Evolutionary conservation across 23 tunicate genomes (phyloP).

Genomic region (Halocynthia aurantium): DNA sequence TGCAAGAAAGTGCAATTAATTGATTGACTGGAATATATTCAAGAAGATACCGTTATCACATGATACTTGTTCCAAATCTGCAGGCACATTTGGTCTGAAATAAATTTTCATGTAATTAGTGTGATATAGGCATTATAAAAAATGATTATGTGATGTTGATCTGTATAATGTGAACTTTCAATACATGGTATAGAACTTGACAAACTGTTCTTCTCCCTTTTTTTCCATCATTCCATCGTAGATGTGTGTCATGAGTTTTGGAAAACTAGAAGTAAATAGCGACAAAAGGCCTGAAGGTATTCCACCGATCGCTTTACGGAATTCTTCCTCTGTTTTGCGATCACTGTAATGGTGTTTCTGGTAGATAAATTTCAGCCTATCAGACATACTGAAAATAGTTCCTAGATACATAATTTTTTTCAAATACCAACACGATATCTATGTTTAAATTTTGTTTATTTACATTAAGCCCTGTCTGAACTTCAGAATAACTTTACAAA

Average conservation of each 20-base stretch:
- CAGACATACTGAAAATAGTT: not conserved
- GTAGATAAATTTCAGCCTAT: not conserved
- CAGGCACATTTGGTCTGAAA: not conserved
- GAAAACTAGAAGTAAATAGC: not conserved
- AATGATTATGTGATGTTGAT: not conserved
- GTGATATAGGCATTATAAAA: too few relatives aligned
- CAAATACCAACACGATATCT: not conserved
- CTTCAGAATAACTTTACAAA: too few relatives aligned
- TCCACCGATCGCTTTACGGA: slow-evolving; percentile 7
- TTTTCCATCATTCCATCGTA: slow-evolving; percentile 2
- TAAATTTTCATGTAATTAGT: too few relatives aligned
- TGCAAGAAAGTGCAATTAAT: not conserved
- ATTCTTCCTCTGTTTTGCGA: not conserved
- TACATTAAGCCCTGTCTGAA: too few relatives aligned
- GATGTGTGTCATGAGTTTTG: not conserved
- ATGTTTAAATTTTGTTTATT: too few relatives aligned
- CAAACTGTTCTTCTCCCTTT: not conserved
- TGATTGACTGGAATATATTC: not conserved
- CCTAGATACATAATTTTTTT: too few relatives aligned
- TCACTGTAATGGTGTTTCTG: slow-evolving; percentile 27
- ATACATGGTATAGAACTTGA: slow-evolving; percentile 3
- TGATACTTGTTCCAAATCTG: not conserved
- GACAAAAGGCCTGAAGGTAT: slow-evolving; percentile 9
- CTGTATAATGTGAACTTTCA: not conserved
- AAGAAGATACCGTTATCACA: not conserved